Base-by-base conservation (phyloP, 2,888 invertebrate genomes). In the Eupithecia exiguata region DNA sequence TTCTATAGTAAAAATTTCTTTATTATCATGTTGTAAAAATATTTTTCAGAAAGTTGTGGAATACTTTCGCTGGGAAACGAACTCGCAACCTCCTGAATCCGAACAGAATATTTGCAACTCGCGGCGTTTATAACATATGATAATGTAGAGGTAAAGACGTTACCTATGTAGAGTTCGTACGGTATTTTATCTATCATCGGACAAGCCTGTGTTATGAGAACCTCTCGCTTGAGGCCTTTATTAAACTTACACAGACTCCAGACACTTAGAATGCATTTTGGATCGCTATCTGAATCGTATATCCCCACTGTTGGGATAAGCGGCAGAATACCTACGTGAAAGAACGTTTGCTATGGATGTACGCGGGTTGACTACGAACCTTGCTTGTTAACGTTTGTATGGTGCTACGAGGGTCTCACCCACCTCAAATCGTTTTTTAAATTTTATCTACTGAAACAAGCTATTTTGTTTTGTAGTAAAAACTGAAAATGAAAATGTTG, bases 171-270 rank as follows among this genome's bases (percentile, higher is more conserved):
- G 74, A 76, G 71, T 72, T 71, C 68, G 73, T 83, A 83, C 87
- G 83, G 87, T 86, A 84, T 81, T 82, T 80, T 83, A 84, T 85
- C 83, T 67, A 58, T 72, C 72, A 68, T 62, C 74, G 74, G 16
- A 62, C 62, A 62, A 62, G 35, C 7, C 35, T 35, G 21, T 35
- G 40, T 61, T 67, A 69, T 71, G 74, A 58, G 74, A 71, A 71
- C 68, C 68, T 58, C 58, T 53, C 53, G 63, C 71, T 74, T 25
- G 67, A 30, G 66, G 62, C 58, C 58, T 58, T 58, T 14, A 58
- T 58, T 58, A 25, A 53, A 10, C 21, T 53, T n/a, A 10, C 25
- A 58, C 58, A 21, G 25, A 25, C 58, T 58, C 5, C 58, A 58
- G 21, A 58, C 58, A 14, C 58, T 25, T 46, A 49, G 2, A 49